Base-by-base conservation (phyloP, 2,888 invertebrate species). In the Trissolcus brochymenae region DNA sequence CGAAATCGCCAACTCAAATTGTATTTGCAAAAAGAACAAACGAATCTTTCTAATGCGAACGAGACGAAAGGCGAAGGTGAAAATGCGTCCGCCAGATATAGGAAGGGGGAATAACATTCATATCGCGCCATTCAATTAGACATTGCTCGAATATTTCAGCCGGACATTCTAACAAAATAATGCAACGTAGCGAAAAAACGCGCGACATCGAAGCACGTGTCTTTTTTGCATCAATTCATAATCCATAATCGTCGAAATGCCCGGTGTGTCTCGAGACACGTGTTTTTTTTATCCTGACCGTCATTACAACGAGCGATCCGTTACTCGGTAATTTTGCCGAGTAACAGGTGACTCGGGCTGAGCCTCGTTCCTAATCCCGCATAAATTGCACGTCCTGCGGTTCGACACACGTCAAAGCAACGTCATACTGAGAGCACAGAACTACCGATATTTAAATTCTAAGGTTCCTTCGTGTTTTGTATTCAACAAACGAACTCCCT, bases 311-410 rank as follows among this genome's bases (percentile, higher is more conserved):
- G 68, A 46, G 51, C 66, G 78, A 71, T 60, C 78, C 78, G 78
- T 78, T 78, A 78, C 59, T 71, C 40, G 14, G 75, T 64, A 57
- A 78, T 78, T 75, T 75, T 62, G 70, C 67, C 71, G 71, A 75
- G 78, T 74, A 70, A 68, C 78, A 78, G 78, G 65, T 78, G 78
- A 78, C 78, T 71, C 73, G 66, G 70, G 60, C 70, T 64, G 43
- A 43, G 56, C 59, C 51, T 19, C 72, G 75, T 75, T 56, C 75
- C 72, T 79, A 73, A 79, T 79, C 76, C 76, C 68, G 67, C 64
- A 76, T 79, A 76, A 79, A 76, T 79, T 76, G 76, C 72, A 60
- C 61, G 65, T 78, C 73, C 78, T 61, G 70, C 60, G 41, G 60
- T 74, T 74, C 62, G 66, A 71, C 54, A 71, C 65, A 56, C 65